Evolutionary conservation across 2,888 invertebrate genomes (phyloP).

Genomic region (Oscheius myriophilus): DNA sequence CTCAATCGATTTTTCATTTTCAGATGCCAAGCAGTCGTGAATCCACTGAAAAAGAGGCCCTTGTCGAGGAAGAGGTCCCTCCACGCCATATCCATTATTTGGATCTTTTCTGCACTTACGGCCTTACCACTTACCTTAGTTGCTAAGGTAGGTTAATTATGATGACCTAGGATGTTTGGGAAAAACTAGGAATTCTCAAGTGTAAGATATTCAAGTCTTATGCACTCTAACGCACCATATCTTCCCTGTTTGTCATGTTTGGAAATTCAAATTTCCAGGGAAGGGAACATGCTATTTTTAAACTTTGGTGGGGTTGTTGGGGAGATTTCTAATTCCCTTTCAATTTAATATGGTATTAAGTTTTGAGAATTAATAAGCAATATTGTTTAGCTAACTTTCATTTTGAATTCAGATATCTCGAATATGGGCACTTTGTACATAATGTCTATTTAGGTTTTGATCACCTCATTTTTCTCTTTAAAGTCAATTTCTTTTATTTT

Average conservation of each 20-base stretch:
- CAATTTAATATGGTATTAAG: too few species aligned
- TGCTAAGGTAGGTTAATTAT: slow-evolving; percentile 35
- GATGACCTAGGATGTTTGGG: background rate
- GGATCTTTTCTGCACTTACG: slow-evolving; percentile 58
- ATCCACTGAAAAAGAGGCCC: slow-evolving; percentile 58
- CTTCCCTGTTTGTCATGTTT: too few species aligned
- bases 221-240: background rate
- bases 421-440: too few species aligned
- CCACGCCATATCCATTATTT: slow-evolving; percentile 53
- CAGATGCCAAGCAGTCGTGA: slow-evolving; percentile 59
- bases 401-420: too few species aligned
- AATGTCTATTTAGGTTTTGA: too few species aligned
- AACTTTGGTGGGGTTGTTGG: background rate
- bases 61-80: slow-evolving; percentile 49
- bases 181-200: too few species aligned
- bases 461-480: too few species aligned
- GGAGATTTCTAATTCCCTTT: too few species aligned
- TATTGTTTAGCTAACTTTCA: too few species aligned
- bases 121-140: slow-evolving; percentile 54
- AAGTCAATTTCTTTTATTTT: too few species aligned
- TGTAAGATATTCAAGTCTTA: too few species aligned
- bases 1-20: slow-evolving; percentile 1
- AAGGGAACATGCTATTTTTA: background rate
- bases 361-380: too few species aligned
- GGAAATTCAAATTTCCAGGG: background rate